Conservation (phyloP, 1,140 invertebrate genomes). For the Hycleus phaleratus region DNA sequence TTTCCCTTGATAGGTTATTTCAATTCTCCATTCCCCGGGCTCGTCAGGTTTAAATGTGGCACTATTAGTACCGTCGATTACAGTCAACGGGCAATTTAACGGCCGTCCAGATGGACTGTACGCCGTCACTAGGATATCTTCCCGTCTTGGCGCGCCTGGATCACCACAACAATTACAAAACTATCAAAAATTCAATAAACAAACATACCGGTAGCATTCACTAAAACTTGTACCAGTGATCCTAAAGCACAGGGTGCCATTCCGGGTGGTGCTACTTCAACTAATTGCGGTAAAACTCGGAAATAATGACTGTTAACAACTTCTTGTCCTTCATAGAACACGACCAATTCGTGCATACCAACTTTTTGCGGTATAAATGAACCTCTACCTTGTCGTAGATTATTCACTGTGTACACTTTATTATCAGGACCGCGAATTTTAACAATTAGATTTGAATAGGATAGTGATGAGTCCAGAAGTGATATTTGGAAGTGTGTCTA, state of each 20-base stretch:
- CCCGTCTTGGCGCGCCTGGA: constrained; percentile 71
- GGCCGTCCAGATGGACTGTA: constrained; percentile 76
- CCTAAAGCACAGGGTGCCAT: constrained; percentile 92
- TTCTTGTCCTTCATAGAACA: constrained; percentile 53
- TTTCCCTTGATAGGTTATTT: constrained; percentile 89
- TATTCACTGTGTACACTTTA: constrained; percentile 61
- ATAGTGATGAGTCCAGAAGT: constrained; percentile 68
- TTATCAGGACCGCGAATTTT: constrained; percentile 53
- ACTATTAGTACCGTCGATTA: constrained; percentile 72
- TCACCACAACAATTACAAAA: background rate
- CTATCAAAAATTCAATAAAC: background rate
- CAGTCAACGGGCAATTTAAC: constrained; percentile 67
- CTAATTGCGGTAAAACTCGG: constrained; percentile 74
- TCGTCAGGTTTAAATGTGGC: constrained; percentile 95
- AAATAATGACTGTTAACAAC: constrained; percentile 62
- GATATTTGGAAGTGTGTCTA: constrained; percentile 78
- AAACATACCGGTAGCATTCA: constrained; percentile 69
- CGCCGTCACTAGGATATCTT: constrained; percentile 80
- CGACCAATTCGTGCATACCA: constrained; percentile 80
- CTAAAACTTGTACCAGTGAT: constrained; percentile 89
- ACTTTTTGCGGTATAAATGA: constrained; percentile 82
- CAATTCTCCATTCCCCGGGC: constrained; percentile 93
- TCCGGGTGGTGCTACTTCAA: constrained; percentile 78
- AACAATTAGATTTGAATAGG: constrained; percentile 67
- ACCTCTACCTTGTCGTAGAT: constrained; percentile 65